A percentile compares a stretch with the other conserved stretches of the same genome.
Evolutionary conservation across 2,888 invertebrate genomes (phyloP).

Genomic region (Gari tellinella): DNA sequence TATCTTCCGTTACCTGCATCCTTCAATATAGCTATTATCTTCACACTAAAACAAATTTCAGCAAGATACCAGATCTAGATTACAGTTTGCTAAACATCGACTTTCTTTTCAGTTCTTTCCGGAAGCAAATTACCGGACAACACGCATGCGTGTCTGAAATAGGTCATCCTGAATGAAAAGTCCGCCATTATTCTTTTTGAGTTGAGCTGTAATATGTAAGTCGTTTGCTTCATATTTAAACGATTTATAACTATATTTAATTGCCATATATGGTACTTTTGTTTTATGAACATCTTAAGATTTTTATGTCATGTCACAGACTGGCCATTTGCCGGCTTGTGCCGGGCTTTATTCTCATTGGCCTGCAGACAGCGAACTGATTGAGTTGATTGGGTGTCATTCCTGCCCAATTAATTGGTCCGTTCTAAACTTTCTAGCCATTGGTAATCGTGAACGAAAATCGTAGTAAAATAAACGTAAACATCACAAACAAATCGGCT

Average conservation of each 20-base stretch:
- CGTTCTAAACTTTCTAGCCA: conserved; percentile 63
- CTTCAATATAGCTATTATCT: not conserved
- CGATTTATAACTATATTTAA: no score
- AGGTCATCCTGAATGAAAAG: conserved; percentile 29
- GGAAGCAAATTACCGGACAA: not conserved
- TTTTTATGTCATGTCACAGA: not conserved
- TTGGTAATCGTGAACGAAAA: conserved; percentile 39
- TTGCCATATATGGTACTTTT: no score
- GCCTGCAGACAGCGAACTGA: conserved; percentile 74
- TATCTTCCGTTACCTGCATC: conserved; percentile 10
- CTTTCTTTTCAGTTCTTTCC: not conserved
- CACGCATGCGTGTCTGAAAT: conserved; percentile 21
- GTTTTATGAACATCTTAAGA: not conserved
- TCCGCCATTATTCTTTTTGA: conserved; percentile 35
- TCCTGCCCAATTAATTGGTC: conserved; percentile 80
- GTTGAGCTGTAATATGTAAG: not conserved
- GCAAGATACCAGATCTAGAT: no score
- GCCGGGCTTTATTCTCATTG: conserved; percentile 77
- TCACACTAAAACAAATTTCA: no score
- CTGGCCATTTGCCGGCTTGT: conserved; percentile 6
- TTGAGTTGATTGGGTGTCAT: conserved; percentile 77
- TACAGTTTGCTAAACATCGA: no score
- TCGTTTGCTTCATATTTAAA: not conserved
- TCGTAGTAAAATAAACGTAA: conserved; percentile 36
- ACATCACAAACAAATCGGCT: not conserved